These are phyloP conservation scores for Acrossocheilus fasciatus DNA, from an alignment of 2,797 vertebrate genomes.

Conservation along the genomic window DNA sequence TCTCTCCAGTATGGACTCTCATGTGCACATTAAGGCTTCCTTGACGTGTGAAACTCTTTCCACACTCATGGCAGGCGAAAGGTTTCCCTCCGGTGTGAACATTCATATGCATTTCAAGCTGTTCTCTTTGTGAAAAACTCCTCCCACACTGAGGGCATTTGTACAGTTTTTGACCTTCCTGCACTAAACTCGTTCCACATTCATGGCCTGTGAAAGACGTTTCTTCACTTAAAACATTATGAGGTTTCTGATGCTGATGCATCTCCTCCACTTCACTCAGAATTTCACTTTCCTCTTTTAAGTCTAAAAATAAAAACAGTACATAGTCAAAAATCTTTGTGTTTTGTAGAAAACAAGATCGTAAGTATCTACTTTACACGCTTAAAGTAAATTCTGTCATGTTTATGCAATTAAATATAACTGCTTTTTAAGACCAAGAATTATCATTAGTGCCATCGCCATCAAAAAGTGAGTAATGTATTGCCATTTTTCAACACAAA, in stretches of 20 bases:
- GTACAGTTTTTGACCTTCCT: not conserved
- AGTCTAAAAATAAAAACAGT: not conserved
- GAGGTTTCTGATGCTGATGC: not conserved
- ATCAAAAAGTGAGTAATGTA: no score
- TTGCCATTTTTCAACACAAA: no score
- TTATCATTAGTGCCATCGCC: no score
- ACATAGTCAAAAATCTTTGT: not conserved
- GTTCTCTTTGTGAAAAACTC: not conserved
- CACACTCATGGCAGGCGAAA: not conserved
- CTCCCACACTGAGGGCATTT: not conserved
- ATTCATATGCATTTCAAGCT: not conserved
- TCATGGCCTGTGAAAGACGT: not conserved
- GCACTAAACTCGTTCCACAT: not conserved
- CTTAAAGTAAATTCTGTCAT: no score
- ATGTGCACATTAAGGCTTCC: slow-evolving; percentile 2
- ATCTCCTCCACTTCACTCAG: not conserved
- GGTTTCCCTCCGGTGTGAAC: not conserved
- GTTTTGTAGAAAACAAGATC: no score
- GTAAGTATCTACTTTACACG: no score
- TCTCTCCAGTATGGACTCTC: not conserved
- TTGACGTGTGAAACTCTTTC: not conserved
- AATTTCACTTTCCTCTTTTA: not conserved
- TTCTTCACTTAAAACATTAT: not conserved
- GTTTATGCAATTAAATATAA: no score
- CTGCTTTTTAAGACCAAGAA: no score